Conservation (phyloP, 2,888 invertebrate species). For the Phanerotoma sp. region DNA sequence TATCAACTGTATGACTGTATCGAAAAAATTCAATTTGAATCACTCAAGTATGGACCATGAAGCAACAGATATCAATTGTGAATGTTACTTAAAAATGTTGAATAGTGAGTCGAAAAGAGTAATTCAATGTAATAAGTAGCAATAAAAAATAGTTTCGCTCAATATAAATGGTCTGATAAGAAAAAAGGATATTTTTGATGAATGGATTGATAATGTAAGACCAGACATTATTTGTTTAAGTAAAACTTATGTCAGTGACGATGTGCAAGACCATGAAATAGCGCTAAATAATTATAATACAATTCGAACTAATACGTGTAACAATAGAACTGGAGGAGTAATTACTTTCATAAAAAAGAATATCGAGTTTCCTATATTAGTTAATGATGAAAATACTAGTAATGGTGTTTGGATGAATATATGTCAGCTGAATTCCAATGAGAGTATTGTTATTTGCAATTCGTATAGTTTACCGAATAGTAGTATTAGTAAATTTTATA, state of each 20-base stretch:
- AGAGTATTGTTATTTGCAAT: not conserved
- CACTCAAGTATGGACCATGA: not conserved
- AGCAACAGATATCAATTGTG: slow-evolving; percentile 6
- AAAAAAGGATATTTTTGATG: slow-evolving; percentile 21
- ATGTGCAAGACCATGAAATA: not conserved
- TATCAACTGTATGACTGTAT: slow-evolving; percentile 11
- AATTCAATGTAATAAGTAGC: slow-evolving; percentile 16
- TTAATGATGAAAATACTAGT: not conserved
- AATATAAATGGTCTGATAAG: slow-evolving; percentile 15
- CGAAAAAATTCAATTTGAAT: not conserved
- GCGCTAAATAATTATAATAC: not conserved
- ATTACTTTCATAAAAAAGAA: not conserved
- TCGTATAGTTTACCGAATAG: not conserved
- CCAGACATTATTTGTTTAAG: slow-evolving; percentile 10
- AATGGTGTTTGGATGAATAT: not conserved
- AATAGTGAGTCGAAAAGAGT: not conserved
- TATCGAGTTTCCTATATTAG: not conserved
- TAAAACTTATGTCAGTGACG: slow-evolving; percentile 4
- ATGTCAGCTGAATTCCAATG: not conserved
- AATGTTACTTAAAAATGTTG: not conserved
- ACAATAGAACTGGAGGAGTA: slow-evolving; percentile 1
- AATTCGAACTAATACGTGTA: not conserved
- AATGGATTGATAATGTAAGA: not conserved
- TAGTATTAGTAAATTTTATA: not conserved
- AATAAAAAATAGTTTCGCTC: not conserved